phyloP scores from a whole-genome alignment of 2,113 vertebrate genomes.

The Papio anubis region DNA sequence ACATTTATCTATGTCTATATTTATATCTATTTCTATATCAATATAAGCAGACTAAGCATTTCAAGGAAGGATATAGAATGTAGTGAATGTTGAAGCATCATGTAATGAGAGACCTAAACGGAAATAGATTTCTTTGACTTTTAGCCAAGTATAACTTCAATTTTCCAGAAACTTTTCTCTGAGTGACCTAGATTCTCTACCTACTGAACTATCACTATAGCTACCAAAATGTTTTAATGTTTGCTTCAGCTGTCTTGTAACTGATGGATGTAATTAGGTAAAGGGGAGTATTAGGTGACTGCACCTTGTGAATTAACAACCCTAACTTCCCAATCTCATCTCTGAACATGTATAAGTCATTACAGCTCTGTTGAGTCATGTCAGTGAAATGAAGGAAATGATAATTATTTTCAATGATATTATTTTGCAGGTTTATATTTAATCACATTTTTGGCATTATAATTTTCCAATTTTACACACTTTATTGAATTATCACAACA shows the following conservation, averaged over 20 bases:
- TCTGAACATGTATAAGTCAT: background rate
- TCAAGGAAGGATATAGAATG: background rate
- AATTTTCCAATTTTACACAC: background rate
- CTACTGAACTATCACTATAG: background rate
- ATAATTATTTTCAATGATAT: background rate
- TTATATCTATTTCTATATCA: background rate
- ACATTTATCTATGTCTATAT: too few relatives aligned
- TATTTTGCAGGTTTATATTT: background rate
- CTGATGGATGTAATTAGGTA: background rate
- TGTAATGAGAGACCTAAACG: background rate
- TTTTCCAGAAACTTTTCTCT: background rate
- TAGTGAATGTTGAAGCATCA: background rate
- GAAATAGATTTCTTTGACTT: background rate
- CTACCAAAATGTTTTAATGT: background rate
- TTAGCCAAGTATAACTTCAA: background rate
- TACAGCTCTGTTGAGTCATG: background rate
- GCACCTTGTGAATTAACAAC: background rate
- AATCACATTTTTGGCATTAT: background rate
- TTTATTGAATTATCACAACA: conserved; percentile 15
- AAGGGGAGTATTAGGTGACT: background rate
- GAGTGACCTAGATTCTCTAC: background rate
- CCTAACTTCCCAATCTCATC: background rate
- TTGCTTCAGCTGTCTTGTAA: background rate
- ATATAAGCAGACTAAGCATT: background rate
- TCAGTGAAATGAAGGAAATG: conserved; percentile 3